These are phyloP conservation scores for Datnioides undecimradiatus DNA, from an alignment of 2,113 vertebrate genomes.

Conservation along the genomic window DNA sequence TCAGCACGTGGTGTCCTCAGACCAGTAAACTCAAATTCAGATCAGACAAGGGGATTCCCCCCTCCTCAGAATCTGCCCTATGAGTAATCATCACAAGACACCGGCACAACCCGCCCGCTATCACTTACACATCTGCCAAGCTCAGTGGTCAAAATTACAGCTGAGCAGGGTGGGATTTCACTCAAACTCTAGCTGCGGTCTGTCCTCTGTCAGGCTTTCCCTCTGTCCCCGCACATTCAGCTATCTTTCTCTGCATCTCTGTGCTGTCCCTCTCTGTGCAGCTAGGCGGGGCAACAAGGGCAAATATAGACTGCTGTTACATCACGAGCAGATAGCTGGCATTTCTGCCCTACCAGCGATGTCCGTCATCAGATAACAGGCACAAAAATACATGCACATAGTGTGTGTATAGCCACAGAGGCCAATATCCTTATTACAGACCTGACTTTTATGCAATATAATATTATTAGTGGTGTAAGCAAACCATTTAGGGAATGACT, in stretches of 20 bases:
- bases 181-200: not conserved
- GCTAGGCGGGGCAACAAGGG: constrained; percentile 34
- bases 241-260: constrained; percentile 23
- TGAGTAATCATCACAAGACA: constrained; percentile 82
- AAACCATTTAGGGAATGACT: not conserved
- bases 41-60: constrained; percentile 69
- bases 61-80: constrained; percentile 83
- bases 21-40: constrained; percentile 69
- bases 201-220: not conserved
- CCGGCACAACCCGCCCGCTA: constrained; percentile 32
- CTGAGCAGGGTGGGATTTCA: constrained; percentile 16
- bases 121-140: not conserved
- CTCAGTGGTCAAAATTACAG: constrained; percentile 1
- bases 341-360: constrained; percentile 75
- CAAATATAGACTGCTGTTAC: constrained; percentile 73
- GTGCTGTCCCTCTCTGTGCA: constrained; percentile 31
- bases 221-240: constrained; percentile 3
- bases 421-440: constrained; percentile 15
- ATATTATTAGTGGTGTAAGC: not conserved
- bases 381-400: constrained; percentile 64
- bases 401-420: constrained; percentile 10
- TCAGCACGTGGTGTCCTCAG: constrained; percentile 70
- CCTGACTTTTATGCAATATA: not conserved
- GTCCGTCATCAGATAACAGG: constrained; percentile 61
- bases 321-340: constrained; percentile 65